Evolutionary conservation across 2,113 vertebrate species (phyloP).

Genomic region (Orycteropus afer): DNA sequence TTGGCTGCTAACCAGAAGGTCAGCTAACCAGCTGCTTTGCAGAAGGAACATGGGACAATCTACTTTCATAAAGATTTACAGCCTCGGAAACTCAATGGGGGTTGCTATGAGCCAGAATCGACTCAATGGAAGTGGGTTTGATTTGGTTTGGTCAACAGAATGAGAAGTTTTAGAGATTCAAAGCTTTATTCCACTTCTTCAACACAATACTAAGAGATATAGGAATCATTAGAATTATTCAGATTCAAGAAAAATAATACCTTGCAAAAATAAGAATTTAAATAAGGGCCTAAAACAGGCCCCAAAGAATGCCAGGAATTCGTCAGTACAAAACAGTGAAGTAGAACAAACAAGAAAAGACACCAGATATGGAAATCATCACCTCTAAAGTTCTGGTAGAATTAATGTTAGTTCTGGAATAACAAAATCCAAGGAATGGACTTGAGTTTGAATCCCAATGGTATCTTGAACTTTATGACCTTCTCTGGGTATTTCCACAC

Average conservation of each 20-base stretch:
- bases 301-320: constrained; percentile 1
- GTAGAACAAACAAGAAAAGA: not conserved
- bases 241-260: not conserved
- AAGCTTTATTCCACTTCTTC: constrained; percentile 29
- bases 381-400: not conserved
- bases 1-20: too few relatives aligned
- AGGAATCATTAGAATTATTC: constrained; percentile 40
- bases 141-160: too few relatives aligned
- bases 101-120: too few relatives aligned
- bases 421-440: constrained; percentile 5
- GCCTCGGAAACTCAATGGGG: too few relatives aligned
- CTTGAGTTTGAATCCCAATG: constrained; percentile 9
- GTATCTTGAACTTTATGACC: not conserved
- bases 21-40: too few relatives aligned
- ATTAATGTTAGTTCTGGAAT: not conserved
- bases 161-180: constrained; percentile 24
- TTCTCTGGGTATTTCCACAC: not conserved
- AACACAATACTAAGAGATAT: constrained; percentile 35
- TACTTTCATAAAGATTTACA: too few relatives aligned
- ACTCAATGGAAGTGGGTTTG: too few relatives aligned
- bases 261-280: constrained; percentile 32
- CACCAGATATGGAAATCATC: not conserved
- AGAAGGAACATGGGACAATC: too few relatives aligned
- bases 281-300: not conserved
- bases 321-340: constrained; percentile 34